phyloP scores from a whole-genome alignment of 2,888 invertebrate genomes.

The Xylota sylvarum region DNA sequence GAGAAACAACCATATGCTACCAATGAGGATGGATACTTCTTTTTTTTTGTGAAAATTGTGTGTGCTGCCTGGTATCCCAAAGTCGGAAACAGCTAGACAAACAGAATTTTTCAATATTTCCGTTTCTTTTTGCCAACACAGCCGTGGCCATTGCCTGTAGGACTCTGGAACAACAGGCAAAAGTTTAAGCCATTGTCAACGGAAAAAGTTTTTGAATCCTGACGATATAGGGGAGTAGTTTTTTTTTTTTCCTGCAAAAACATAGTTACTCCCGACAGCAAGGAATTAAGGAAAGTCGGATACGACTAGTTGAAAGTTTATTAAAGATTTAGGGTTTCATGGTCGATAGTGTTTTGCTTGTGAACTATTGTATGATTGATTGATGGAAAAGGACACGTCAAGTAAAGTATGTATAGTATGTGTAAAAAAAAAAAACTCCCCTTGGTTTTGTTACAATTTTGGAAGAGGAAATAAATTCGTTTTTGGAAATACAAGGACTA shows the following conservation, averaged over 20 bases:
- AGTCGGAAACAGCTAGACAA: constrained; percentile 25
- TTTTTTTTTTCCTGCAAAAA: too few species aligned
- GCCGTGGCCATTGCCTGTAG: not conserved
- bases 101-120: constrained; percentile 30
- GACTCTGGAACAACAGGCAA: not conserved
- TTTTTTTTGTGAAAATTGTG: constrained; percentile 1
- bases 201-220: not conserved
- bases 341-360: too few species aligned
- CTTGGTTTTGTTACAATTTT: too few species aligned
- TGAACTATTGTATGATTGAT: too few species aligned
- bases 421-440: too few species aligned
- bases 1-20: constrained; percentile 38
- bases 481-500: too few species aligned
- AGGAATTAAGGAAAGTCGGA: constrained; percentile 9
- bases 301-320: not conserved
- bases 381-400: too few species aligned
- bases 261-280: not conserved
- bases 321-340: not conserved
- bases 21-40: not conserved
- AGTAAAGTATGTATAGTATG: too few species aligned
- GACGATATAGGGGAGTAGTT: too few species aligned
- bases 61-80: constrained; percentile 10
- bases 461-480: too few species aligned
- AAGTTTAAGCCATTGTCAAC: constrained; percentile 11
- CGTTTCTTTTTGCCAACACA: not conserved